phyloP scores from a whole-genome alignment of 2,888 invertebrate species.

The Hemithea aestivaria region DNA sequence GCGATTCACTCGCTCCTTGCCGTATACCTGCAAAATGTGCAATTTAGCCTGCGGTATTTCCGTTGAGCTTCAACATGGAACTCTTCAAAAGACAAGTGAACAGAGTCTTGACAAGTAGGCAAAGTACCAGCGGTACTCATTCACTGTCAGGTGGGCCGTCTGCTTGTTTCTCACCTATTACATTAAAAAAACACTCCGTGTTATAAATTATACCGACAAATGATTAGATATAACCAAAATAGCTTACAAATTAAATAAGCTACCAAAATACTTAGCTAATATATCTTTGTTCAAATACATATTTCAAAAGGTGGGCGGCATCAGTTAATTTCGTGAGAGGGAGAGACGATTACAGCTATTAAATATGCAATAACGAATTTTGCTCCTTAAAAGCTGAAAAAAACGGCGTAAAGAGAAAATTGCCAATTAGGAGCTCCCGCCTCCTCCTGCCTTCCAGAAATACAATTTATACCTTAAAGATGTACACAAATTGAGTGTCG shows the following conservation, averaged over 20 bases:
- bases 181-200: no score
- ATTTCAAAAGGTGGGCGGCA: slow-evolving; percentile 40
- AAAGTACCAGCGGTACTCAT: no score
- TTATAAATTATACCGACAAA: no score
- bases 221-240: no score
- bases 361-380: slow-evolving; percentile 80
- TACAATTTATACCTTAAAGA: slow-evolving; percentile 69
- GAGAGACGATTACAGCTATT: slow-evolving; percentile 73
- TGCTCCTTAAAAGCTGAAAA: slow-evolving; percentile 76
- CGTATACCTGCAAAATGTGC: no score
- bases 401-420: slow-evolving; percentile 76
- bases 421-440: slow-evolving; percentile 62
- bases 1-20: no score
- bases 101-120: no score
- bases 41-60: no score
- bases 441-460: slow-evolving; percentile 46
- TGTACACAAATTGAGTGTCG: slow-evolving; percentile 67
- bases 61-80: no score
- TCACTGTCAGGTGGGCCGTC: no score
- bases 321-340: slow-evolving; percentile 46
- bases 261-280: slow-evolving; percentile 17
- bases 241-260: slow-evolving; percentile 2
- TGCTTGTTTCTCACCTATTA: no score
- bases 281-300: slow-evolving; percentile 18
- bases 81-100: no score